Evolutionary conservation across 2,797 vertebrate genomes (phyloP).

Genomic region (Silurus aristotelis): DNA sequence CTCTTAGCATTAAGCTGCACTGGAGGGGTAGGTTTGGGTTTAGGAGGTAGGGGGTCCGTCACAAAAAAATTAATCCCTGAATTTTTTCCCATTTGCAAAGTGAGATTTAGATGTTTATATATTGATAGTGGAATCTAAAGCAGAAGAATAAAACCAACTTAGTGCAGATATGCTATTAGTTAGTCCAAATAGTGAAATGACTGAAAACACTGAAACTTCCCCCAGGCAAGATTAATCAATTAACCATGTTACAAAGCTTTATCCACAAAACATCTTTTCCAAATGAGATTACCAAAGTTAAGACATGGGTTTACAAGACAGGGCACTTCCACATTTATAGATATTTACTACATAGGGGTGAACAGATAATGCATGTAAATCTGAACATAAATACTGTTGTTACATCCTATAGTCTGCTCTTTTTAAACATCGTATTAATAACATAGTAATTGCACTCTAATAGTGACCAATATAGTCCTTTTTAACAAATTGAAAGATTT

Average conservation of each 20-base stretch:
- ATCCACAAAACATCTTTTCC: constrained; percentile 32
- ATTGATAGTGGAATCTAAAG: constrained; percentile 40
- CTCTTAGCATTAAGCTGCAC: constrained; percentile 64
- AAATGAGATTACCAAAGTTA: constrained; percentile 39
- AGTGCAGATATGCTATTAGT: constrained; percentile 41
- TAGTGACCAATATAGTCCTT: neutral
- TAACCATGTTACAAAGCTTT: constrained; percentile 50
- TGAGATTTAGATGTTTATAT: constrained; percentile 75
- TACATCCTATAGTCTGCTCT: neutral
- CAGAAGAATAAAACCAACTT: constrained; percentile 67
- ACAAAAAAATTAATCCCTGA: constrained; percentile 78
- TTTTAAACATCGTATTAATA: neutral
- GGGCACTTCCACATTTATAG: constrained; percentile 10
- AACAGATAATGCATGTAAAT: constrained; percentile 15
- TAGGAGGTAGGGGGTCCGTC: constrained; percentile 70
- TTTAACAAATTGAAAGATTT: constrained; percentile 4
- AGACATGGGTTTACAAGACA: constrained; percentile 37
- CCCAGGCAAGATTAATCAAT: constrained; percentile 63
- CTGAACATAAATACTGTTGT: constrained; percentile 5
- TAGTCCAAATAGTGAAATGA: constrained; percentile 64
- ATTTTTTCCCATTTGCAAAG: constrained; percentile 74
- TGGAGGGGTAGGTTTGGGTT: constrained; percentile 53
- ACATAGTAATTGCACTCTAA: neutral
- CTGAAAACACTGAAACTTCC: constrained; percentile 68
- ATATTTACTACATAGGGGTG: constrained; percentile 12